These are phyloP conservation scores for Sporophila hypoxantha DNA, from an alignment of 2,113 vertebrate genomes.

Conservation along the genomic window DNA sequence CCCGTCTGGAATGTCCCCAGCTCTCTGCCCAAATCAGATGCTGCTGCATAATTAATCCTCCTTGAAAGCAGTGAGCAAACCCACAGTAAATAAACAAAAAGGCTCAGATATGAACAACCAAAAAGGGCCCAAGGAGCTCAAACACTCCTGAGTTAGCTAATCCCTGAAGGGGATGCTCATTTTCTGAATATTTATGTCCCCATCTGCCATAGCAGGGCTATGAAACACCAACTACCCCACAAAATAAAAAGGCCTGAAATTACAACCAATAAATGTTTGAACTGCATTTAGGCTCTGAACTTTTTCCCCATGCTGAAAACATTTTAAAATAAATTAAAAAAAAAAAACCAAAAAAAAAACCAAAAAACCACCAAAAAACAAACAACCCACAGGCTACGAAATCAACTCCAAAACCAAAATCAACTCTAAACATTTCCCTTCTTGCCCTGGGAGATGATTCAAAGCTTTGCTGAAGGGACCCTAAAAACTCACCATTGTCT, in stretches of 20 bases:
- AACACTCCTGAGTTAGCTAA: background rate
- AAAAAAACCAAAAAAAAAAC: too few relatives aligned
- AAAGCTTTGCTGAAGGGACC: slow-evolving; percentile 42
- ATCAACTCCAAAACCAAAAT: background rate
- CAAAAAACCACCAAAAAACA: too few relatives aligned
- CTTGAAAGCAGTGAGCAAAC: background rate
- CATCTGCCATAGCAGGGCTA: slow-evolving; percentile 2
- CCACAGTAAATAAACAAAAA: background rate
- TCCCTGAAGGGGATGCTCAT: background rate
- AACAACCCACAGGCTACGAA: background rate
- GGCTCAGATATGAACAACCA: background rate
- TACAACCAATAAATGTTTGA: background rate
- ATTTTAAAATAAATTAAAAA: background rate
- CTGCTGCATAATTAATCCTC: background rate
- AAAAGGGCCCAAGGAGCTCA: background rate
- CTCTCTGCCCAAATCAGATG: background rate
- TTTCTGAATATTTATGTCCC: slow-evolving; percentile 4
- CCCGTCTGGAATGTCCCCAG: background rate
- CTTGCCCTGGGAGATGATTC: slow-evolving; percentile 27
- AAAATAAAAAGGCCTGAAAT: background rate
- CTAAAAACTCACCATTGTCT: slow-evolving; percentile 93
- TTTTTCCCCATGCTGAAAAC: fast-evolving
- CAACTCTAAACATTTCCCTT: background rate
- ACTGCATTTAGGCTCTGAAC: background rate
- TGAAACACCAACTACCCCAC: background rate